A percentile compares a stretch with the other conserved stretches of the same genome.
Evolutionary conservation across 2,113 vertebrate species (phyloP).

Genomic region (Leptobrachium ailaonicum): DNA sequence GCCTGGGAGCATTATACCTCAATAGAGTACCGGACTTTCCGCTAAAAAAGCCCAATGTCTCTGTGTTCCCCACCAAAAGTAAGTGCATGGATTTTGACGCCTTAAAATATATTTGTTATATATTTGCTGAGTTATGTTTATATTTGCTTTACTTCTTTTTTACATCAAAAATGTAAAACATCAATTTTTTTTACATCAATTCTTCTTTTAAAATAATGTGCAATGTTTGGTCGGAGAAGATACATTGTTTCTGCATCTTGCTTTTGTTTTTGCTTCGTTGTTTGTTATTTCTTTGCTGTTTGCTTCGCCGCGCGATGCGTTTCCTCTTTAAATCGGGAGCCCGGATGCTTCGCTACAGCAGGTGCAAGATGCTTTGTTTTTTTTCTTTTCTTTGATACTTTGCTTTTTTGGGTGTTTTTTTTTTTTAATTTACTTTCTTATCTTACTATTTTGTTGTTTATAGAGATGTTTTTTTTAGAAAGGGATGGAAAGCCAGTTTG

Average conservation of each 20-base stretch:
- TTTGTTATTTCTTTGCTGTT: not conserved
- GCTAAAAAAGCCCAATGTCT: conserved; percentile 75
- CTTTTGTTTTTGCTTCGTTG: not conserved
- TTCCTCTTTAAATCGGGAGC: not conserved
- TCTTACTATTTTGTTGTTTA: no score
- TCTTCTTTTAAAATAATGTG: no score
- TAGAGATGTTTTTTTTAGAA: no score
- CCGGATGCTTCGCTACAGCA: no score
- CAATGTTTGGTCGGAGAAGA: no score
- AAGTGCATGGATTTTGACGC: conserved; percentile 59
- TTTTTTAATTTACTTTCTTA: no score
- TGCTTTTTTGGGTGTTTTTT: not conserved
- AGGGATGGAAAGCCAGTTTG: no score
- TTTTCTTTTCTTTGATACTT: not conserved
- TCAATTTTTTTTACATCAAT: no score
- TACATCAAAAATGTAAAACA: no score
- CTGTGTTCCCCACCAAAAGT: conserved; percentile 72
- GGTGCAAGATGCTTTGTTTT: no score
- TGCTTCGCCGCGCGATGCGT: not conserved
- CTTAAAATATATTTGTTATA: not conserved
- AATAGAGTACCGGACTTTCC: conserved; percentile 77
- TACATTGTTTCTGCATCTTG: no score
- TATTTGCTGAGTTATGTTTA: not conserved
- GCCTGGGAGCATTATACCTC: conserved; percentile 65
- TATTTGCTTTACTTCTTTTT: not conserved